Conservation (phyloP, 2,888 invertebrate species). For the Dioctria linearis region DNA sequence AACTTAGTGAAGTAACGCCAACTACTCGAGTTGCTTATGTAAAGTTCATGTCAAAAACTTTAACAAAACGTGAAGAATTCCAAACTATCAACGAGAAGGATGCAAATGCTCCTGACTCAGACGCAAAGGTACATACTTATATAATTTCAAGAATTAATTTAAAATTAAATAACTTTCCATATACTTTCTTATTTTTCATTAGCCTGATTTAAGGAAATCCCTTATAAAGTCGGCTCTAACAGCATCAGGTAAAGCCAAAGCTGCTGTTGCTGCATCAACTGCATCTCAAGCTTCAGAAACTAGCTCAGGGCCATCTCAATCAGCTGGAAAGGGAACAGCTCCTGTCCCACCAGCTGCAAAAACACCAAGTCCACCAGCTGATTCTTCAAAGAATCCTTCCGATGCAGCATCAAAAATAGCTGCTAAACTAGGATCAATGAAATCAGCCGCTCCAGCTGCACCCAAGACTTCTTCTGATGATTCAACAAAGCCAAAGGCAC, state of each 20-base stretch:
- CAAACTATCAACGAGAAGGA: slow-evolving; percentile 51
- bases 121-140: neutral
- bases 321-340: slow-evolving; percentile 31
- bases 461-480: slow-evolving; percentile 55
- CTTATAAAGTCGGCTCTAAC: slow-evolving; percentile 48
- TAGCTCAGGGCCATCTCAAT: slow-evolving; percentile 51
- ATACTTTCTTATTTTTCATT: neutral
- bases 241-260: slow-evolving; percentile 35
- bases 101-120: neutral
- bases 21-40: slow-evolving; percentile 88
- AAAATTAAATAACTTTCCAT: neutral
- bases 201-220: slow-evolving; percentile 7
- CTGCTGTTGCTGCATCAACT: slow-evolving; percentile 6
- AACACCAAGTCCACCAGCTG: slow-evolving; percentile 62
- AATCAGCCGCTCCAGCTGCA: slow-evolving; percentile 65
- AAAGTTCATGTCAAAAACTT: slow-evolving; percentile 86
- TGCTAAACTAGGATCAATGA: slow-evolving; percentile 65
- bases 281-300: neutral
- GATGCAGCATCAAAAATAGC: slow-evolving; percentile 65
- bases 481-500: slow-evolving; percentile 63
- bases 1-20: slow-evolving; percentile 81
- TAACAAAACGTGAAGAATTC: slow-evolving; percentile 72
- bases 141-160: neutral
- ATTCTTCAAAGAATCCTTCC: slow-evolving; percentile 62
- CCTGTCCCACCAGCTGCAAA: slow-evolving; percentile 42